These are phyloP conservation scores for Eurystomus gularis DNA, from an alignment of 2,113 vertebrate genomes.

Conservation along the genomic window DNA sequence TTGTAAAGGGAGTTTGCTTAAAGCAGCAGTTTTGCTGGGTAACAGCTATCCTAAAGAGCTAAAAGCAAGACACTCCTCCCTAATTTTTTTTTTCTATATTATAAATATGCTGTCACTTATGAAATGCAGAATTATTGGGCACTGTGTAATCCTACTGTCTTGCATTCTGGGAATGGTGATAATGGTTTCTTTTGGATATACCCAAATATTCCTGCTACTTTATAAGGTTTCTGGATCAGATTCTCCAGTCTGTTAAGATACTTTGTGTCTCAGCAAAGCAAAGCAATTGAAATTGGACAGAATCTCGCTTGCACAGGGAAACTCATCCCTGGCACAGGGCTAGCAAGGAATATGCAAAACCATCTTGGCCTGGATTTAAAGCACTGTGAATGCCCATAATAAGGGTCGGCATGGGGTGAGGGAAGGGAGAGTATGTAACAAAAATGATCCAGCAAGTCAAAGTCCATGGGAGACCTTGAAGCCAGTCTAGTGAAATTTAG, in stretches of 20 bases:
- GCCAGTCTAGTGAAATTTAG: not conserved
- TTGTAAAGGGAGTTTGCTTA: not conserved
- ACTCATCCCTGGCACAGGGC: not conserved
- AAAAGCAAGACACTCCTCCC: not conserved
- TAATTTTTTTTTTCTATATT: not conserved
- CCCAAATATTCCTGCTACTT: slow-evolving; percentile 16
- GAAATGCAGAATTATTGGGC: not conserved
- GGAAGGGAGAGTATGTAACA: not conserved
- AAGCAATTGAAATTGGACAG: not conserved
- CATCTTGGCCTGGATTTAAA: not conserved
- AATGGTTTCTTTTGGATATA: slow-evolving; percentile 1
- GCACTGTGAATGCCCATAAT: not conserved
- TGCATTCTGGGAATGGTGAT: not conserved
- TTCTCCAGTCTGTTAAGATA: not conserved
- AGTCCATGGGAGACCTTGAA: not conserved
- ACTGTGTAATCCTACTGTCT: not conserved
- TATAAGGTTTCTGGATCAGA: not conserved
- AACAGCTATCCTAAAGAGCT: not conserved
- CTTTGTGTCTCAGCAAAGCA: not conserved
- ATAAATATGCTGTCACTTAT: not conserved
- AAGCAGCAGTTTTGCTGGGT: not conserved
- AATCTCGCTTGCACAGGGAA: not conserved
- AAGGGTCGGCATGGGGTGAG: not conserved
- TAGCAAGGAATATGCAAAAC: not conserved
- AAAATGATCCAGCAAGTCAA: not conserved